A percentile compares a stretch with the other conserved stretches of the same genome.
These are phyloP conservation scores for Drosophila auraria DNA, from an alignment of 1,140 invertebrate genomes.

Conservation along the genomic window DNA sequence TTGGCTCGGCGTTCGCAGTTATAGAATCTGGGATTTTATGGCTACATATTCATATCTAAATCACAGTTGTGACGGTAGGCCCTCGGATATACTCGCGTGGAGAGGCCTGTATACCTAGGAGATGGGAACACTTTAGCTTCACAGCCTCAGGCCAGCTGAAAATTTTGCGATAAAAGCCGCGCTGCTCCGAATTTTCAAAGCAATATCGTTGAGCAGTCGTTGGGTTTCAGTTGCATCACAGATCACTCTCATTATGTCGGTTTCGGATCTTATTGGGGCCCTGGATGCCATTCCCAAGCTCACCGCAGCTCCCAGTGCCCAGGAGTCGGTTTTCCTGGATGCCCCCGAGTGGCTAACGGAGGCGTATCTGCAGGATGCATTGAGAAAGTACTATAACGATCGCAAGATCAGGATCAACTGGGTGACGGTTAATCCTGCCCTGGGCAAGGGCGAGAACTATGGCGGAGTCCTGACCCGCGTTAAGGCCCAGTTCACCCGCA, in stretches of 20 bases:
- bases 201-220: constrained; percentile 22
- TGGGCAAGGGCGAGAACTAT: constrained; percentile 82
- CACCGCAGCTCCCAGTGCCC: not conserved
- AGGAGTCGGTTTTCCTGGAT: constrained; percentile 31
- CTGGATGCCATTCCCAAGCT: constrained; percentile 62
- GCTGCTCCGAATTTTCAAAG: not conserved
- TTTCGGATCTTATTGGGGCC: constrained; percentile 66
- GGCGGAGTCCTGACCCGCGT: constrained; percentile 73
- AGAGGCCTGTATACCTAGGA: constrained; percentile 3
- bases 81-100: not conserved
- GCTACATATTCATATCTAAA: constrained; percentile 41
- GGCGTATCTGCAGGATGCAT: constrained; percentile 57
- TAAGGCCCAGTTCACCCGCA: constrained; percentile 45
- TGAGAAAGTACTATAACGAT: constrained; percentile 65
- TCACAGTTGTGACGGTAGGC: constrained; percentile 37
- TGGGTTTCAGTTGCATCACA: constrained; percentile 10
- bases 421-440: constrained; percentile 62
- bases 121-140: constrained; percentile 23
- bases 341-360: constrained; percentile 74
- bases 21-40: constrained; percentile 13
- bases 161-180: constrained; percentile 49
- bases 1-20: constrained; percentile 8
- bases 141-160: not conserved
- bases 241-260: constrained; percentile 60
- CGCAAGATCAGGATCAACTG: constrained; percentile 47